These are phyloP conservation scores for Polypterus bichir DNA, from an alignment of 2,113 vertebrate genomes.

Conservation along the genomic window DNA sequence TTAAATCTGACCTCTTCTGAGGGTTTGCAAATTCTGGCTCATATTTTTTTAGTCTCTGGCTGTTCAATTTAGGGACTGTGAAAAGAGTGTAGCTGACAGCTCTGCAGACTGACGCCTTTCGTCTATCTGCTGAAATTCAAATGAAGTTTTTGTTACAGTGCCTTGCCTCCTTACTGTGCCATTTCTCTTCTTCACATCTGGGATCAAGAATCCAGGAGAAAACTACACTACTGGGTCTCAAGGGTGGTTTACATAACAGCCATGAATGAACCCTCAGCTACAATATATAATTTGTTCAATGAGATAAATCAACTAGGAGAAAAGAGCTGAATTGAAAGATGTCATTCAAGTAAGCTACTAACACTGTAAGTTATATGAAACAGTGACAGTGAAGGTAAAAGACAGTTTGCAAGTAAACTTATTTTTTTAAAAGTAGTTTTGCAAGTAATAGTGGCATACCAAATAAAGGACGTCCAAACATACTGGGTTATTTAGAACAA, in stretches of 20 bases:
- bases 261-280: slow-evolving; percentile 15
- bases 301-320: no score
- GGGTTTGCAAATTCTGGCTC: slow-evolving; percentile 13
- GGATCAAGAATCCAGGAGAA: not conserved
- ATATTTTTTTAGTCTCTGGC: slow-evolving; percentile 44
- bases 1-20: slow-evolving; percentile 6
- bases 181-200: slow-evolving; percentile 7
- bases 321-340: no score
- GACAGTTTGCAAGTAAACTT: no score
- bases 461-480: no score
- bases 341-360: no score
- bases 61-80: slow-evolving; percentile 51
- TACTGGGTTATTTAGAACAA: no score
- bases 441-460: no score
- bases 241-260: not conserved
- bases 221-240: not conserved
- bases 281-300: no score
- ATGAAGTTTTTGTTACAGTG: slow-evolving; percentile 4
- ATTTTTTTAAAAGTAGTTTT: no score
- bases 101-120: slow-evolving; percentile 41
- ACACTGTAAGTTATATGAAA: no score
- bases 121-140: slow-evolving; percentile 25
- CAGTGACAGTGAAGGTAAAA: no score
- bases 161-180: not conserved
- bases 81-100: slow-evolving; percentile 50